These are phyloP conservation scores for Hydrolagus affinis DNA, from an alignment of 2,113 vertebrate genomes.

Conservation along the genomic window DNA sequence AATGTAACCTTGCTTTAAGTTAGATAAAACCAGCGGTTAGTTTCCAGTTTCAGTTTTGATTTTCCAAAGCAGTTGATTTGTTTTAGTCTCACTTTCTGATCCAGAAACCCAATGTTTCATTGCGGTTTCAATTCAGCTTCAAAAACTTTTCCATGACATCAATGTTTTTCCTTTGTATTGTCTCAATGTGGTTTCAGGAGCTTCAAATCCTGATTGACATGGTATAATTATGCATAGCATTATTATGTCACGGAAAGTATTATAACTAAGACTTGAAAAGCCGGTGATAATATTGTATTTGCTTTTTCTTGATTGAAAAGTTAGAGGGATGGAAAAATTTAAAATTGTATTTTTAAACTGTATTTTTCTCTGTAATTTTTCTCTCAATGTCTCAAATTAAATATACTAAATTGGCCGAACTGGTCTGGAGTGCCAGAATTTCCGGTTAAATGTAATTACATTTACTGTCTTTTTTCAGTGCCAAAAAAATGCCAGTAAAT, in stretches of 20 bases:
- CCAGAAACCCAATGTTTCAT: background rate
- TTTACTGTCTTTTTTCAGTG: no score
- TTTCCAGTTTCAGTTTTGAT: constrained; percentile 22
- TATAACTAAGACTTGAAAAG: background rate
- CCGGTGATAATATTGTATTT: background rate
- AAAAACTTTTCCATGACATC: background rate
- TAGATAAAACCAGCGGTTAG: background rate
- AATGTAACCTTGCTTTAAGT: background rate
- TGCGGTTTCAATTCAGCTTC: background rate
- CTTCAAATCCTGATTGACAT: background rate
- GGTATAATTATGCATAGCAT: background rate
- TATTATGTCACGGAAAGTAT: background rate
- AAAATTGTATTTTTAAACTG: no score
- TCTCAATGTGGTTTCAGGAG: background rate
- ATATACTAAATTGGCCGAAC: no score
- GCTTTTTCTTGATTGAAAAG: no score
- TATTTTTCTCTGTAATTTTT: no score
- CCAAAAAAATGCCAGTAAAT: no score
- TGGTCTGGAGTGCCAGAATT: no score
- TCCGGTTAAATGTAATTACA: no score
- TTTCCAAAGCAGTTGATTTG: constrained; percentile 4
- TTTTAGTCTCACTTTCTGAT: constrained; percentile 5
- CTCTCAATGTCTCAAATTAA: no score
- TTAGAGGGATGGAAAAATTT: no score
- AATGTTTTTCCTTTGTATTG: constrained; percentile 11